These are phyloP conservation scores for Meloidogyne hapla DNA, from an alignment of 1,140 invertebrate genomes.

Conservation along the genomic window DNA sequence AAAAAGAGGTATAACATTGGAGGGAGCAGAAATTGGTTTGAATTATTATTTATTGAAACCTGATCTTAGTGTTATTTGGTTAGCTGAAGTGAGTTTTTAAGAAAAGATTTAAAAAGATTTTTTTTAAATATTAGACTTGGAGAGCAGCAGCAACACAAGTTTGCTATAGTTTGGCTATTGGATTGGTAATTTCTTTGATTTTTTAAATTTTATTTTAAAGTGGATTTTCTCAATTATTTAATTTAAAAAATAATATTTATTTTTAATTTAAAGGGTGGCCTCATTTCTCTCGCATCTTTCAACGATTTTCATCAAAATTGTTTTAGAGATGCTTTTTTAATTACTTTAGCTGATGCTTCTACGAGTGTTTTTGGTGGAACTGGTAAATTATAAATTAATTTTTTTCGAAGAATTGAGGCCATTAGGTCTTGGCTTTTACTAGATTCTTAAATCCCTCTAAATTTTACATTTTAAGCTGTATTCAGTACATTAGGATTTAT, in stretches of 20 bases:
- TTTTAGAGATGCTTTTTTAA: conserved; percentile 70
- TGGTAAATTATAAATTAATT: conserved; percentile 34
- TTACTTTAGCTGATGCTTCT: conserved; percentile 72
- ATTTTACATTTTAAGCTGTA: conserved; percentile 65
- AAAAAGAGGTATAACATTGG: conserved; percentile 32
- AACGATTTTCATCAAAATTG: conserved; percentile 45
- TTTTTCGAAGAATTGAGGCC: too few relatives aligned
- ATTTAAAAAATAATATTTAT: too few relatives aligned
- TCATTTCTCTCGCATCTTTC: conserved; percentile 37
- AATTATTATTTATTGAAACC: conserved; percentile 46
- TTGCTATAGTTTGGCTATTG: conserved; percentile 45
- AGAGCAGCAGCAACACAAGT: conserved; percentile 48
- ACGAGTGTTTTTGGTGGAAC: conserved; percentile 70
- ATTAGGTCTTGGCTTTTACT: too few relatives aligned
- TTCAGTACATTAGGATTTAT: conserved; percentile 72
- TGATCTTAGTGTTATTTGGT: conserved; percentile 34
- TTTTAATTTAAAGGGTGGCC: conserved; percentile 7
- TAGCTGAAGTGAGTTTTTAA: conserved; percentile 28
- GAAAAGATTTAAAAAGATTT: not conserved
- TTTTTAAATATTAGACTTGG: conserved; percentile 38
- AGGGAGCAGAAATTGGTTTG: conserved; percentile 41
- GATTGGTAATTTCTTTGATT: conserved; percentile 37
- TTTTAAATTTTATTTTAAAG: not conserved
- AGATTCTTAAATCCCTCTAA: too few relatives aligned
- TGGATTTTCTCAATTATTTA: too few relatives aligned